These are phyloP conservation scores for Stegophylla sp. DNA, from an alignment of 2,888 invertebrate genomes.

Conservation along the genomic window DNA sequence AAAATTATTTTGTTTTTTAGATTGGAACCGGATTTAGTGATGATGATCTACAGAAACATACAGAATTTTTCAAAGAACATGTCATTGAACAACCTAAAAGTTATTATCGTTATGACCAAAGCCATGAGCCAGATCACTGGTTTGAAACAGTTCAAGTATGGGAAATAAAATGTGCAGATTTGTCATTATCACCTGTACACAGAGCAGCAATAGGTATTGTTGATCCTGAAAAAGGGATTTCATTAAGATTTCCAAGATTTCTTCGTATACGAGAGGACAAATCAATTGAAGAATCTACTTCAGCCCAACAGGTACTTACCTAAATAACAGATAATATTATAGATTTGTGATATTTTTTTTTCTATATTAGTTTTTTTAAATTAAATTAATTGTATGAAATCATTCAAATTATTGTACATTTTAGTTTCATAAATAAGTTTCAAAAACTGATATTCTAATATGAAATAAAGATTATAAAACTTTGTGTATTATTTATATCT, in stretches of 20 bases:
- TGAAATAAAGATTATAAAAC: too few relatives aligned
- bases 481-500: too few relatives aligned
- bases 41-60: slow-evolving; percentile 81
- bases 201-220: slow-evolving; percentile 86
- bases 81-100: slow-evolving; percentile 77
- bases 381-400: too few relatives aligned
- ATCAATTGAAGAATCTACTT: slow-evolving; percentile 88
- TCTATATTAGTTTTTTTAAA: too few relatives aligned
- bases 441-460: too few relatives aligned
- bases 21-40: slow-evolving; percentile 95
- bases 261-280: slow-evolving; percentile 91
- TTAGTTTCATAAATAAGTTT: too few relatives aligned
- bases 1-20: slow-evolving; percentile 65
- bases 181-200: slow-evolving; percentile 94
- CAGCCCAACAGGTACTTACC: slow-evolving; percentile 75
- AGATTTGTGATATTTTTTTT: too few relatives aligned
- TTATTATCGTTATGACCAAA: slow-evolving; percentile 80
- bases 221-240: slow-evolving; percentile 90
- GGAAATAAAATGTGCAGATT: slow-evolving; percentile 97
- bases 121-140: slow-evolving; percentile 86
- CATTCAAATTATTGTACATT: too few relatives aligned
- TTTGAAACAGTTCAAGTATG: slow-evolving; percentile 86
- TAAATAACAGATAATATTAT: background rate
- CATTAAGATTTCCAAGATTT: slow-evolving; percentile 93
- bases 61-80: slow-evolving; percentile 77